A percentile compares a stretch with the other conserved stretches of the same genome.
Conservation (phyloP, 2,113 vertebrate genomes). For the Dicaeum eximium region DNA sequence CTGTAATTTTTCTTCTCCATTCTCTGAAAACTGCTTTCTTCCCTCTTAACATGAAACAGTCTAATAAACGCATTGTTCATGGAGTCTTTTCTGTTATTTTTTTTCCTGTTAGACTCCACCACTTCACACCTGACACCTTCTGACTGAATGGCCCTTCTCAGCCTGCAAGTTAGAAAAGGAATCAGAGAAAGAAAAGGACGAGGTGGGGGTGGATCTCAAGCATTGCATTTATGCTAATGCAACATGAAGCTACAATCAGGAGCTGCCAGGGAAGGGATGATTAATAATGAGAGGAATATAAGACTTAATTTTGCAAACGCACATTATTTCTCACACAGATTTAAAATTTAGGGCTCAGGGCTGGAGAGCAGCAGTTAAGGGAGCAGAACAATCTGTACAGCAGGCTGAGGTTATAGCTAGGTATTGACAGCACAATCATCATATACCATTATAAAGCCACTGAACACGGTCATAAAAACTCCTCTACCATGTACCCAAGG, state of each 20-base stretch:
- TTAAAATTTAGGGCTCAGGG: constrained; percentile 15
- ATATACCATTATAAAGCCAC: constrained; percentile 10
- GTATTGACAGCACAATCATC: constrained; percentile 46
- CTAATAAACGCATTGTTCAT: background rate
- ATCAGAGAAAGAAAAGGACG: background rate
- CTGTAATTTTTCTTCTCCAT: background rate
- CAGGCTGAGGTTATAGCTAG: constrained; percentile 20
- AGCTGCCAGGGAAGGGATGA: constrained; percentile 15
- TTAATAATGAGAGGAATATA: constrained; percentile 18
- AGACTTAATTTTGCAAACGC: constrained; percentile 12
- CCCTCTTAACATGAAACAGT: background rate
- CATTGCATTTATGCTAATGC: constrained; percentile 1
- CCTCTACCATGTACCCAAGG: background rate
- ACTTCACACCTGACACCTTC: constrained; percentile 25
- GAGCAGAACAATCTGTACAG: background rate
- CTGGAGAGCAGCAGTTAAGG: constrained; percentile 10
- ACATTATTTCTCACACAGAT: constrained; percentile 14
- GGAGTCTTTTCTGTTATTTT: background rate
- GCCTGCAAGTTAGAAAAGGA: background rate
- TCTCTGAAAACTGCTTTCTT: background rate
- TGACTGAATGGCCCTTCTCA: constrained; percentile 12
- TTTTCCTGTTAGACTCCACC: background rate
- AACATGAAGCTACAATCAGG: constrained; percentile 17
- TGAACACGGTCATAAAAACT: constrained; percentile 1
- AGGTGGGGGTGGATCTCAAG: background rate